phyloP scores from a whole-genome alignment of 2,888 invertebrate species.

The Drosophila kuntzei region DNA sequence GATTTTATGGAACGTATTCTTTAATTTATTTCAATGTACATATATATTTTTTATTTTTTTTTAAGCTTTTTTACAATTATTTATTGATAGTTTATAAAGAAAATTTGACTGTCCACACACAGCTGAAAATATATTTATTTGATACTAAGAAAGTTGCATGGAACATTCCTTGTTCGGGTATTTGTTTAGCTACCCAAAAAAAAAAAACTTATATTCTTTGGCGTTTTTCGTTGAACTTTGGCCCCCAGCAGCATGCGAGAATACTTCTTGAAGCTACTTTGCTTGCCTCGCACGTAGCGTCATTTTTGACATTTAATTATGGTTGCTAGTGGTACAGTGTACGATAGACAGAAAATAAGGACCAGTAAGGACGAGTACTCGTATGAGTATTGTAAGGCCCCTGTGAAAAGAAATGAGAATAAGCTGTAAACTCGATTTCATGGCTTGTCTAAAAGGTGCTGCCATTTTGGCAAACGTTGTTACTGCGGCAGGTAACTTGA shows the following conservation, averaged over 20 bases:
- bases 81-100: background rate
- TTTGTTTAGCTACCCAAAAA: conserved; percentile 1
- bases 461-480: conserved; percentile 53
- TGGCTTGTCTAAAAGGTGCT: conserved; percentile 68
- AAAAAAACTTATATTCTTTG: conserved; percentile 33
- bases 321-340: conserved; percentile 48
- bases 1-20: background rate
- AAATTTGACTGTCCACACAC: conserved; percentile 9
- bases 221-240: conserved; percentile 57
- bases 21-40: background rate
- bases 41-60: background rate
- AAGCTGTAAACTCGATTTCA: conserved; percentile 78
- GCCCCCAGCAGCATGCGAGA: conserved; percentile 30
- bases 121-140: conserved; percentile 43
- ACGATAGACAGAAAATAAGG: conserved; percentile 27
- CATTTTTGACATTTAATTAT: conserved; percentile 85
- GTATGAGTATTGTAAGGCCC: conserved; percentile 23
- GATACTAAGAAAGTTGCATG: conserved; percentile 38
- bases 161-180: background rate
- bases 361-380: conserved; percentile 19
- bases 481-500: conserved; percentile 55
- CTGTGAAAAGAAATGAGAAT: conserved; percentile 15
- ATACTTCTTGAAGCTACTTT: conserved; percentile 44
- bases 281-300: conserved; percentile 79
- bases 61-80: background rate